A percentile compares a stretch with the other conserved stretches of the same genome.
phyloP scores from a whole-genome alignment of 92 coral and sea anemone species.

The Micromussa lordhowensis region DNA sequence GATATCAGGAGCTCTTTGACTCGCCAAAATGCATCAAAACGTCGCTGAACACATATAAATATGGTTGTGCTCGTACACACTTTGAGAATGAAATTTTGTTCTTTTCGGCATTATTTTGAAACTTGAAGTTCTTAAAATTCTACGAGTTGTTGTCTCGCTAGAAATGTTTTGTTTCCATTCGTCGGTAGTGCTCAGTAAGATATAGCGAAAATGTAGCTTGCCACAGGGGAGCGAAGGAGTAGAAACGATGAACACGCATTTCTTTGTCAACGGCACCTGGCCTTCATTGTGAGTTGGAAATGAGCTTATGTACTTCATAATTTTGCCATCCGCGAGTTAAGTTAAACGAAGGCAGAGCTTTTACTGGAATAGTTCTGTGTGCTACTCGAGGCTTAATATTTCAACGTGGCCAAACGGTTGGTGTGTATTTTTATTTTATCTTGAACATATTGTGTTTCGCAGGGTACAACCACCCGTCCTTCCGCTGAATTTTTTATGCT shows the following conservation, averaged over 20 bases:
- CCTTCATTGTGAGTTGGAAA: constrained; percentile 69
- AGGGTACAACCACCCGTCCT: constrained; percentile 38
- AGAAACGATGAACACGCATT: constrained; percentile 61
- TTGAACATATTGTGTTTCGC: constrained; percentile 14
- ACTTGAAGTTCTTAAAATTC: constrained; percentile 19
- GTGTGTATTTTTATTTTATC: not conserved
- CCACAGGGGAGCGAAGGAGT: constrained; percentile 61
- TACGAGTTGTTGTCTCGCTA: constrained; percentile 18
- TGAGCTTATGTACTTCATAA: not conserved
- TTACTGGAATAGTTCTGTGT: not conserved
- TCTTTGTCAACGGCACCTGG: constrained; percentile 88
- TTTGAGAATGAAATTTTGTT: constrained; percentile 18
- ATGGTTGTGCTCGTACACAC: constrained; percentile 15
- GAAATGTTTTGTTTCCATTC: not conserved
- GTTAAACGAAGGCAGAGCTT: not conserved
- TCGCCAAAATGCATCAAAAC: constrained; percentile 6
- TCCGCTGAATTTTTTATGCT: constrained; percentile 42
- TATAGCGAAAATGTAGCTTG: constrained; percentile 15
- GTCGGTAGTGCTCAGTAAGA: not conserved
- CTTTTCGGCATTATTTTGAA: constrained; percentile 11
- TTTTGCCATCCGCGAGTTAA: constrained; percentile 13
- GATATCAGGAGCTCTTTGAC: not conserved
- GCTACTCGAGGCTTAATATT: not conserved
- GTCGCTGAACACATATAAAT: constrained; percentile 2
- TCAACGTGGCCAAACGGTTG: not conserved